Evolutionary conservation across 2,113 vertebrate species (phyloP), one percentile per base, ranked within the genome.

Genomic region (Oncorhynchus gorbuscha): DNA sequence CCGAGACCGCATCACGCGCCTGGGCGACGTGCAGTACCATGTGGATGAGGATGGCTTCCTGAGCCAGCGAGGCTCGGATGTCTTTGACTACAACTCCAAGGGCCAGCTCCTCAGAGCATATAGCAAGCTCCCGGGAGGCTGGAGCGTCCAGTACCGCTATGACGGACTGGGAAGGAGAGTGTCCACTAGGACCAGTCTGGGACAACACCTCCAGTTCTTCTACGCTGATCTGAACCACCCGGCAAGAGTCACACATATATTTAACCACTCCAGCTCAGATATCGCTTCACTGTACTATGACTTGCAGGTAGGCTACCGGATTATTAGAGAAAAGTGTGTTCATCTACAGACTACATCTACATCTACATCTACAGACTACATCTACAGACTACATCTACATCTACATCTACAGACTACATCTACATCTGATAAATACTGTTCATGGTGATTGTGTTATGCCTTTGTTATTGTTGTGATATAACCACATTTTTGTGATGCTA

Each of bases 81-180:
- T 98, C 49, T 99, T 99, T 24, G 97, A 99, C 76, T 99, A 99
- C 84, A 99, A 99, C 89, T 99, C 98, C 85, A 99, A 99, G 89
- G 97, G 98, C 72, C 97, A 98, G 82, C 92, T 99, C 22, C 94
- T 95, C 0, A 92, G 96, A 76, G 97, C 97, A 3, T 99, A 99
- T 91, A 99, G 96, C 83, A 95, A 97, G 77, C 90, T 86, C 76
- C 88, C 92, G 0, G 96, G 93, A 0, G 95, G 96, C 18, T 99
- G 98, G 98, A 99, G 94, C 0, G 93, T 99, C 26, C 97, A 98
- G 84, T 99, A 98, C 85, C 97, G 95, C 80, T 99, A 99, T 0
- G 98, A 99, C 0, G 98, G 98, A 0, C 90, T 99, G 0, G 95
- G 97, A 11, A 94, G 98, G 65, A 93, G 98, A 69, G 97, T 98